Conservation (phyloP, 2,113 vertebrate species). For the Pelodiscus sinensis region DNA sequence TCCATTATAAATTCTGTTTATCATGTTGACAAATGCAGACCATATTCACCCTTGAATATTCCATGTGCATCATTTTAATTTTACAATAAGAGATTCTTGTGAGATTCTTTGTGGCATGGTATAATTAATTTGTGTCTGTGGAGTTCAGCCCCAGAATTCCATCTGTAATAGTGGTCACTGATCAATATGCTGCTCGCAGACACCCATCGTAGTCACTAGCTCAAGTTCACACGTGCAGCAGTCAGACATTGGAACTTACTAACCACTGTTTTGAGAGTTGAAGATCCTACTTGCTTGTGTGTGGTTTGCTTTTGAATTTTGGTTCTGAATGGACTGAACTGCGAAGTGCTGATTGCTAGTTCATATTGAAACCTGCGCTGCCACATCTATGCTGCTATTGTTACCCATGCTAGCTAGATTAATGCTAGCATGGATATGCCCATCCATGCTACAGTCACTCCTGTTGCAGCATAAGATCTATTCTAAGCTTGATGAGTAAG, state of each 20-base stretch:
- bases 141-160: background rate
- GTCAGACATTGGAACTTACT: background rate
- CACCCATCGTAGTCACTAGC: background rate
- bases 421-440: background rate
- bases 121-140: background rate
- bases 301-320: background rate
- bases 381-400: background rate
- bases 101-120: too few relatives aligned
- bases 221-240: background rate
- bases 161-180: background rate
- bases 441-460: background rate
- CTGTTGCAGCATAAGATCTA: background rate
- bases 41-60: background rate
- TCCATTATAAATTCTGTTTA: background rate
- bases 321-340: background rate
- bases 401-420: background rate
- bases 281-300: background rate
- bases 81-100: background rate
- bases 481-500: background rate
- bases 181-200: background rate
- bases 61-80: background rate
- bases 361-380: background rate
- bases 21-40: background rate
- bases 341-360: background rate
- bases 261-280: background rate